Evolutionary conservation across 2,888 invertebrate species (phyloP).

Genomic region (Clunio marinus): DNA sequence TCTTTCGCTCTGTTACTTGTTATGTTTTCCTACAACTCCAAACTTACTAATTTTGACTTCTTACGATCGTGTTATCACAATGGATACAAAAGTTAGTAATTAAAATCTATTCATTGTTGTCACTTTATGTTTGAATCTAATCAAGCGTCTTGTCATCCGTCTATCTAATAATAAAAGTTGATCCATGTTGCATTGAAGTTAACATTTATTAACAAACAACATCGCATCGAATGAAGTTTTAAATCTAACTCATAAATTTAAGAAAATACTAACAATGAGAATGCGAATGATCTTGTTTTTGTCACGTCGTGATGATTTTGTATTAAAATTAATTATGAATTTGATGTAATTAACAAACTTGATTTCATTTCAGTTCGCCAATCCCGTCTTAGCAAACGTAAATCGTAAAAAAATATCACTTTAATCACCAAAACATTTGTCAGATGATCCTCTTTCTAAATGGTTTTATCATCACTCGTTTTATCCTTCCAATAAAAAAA

Average conservation of each 20-base stretch:
- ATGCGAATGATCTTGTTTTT: too few species aligned
- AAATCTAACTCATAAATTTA: conserved; percentile 2
- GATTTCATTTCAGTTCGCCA: conserved; percentile 78
- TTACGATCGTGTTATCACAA: not conserved
- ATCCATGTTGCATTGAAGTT: not conserved
- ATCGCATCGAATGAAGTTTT: not conserved
- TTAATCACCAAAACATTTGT: not conserved
- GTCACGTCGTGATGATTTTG: too few species aligned
- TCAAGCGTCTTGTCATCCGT: not conserved
- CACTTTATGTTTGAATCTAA: too few species aligned
- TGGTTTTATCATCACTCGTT: not conserved
- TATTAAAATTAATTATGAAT: too few species aligned
- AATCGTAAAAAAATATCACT: conserved; percentile 44
- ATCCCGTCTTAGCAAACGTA: conserved; percentile 77
- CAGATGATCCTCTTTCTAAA: not conserved
- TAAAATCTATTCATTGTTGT: too few species aligned
- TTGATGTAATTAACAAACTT: conserved; percentile 1
- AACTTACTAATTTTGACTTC: not conserved
- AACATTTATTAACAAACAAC: not conserved
- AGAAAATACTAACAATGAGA: too few species aligned
- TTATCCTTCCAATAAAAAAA: not conserved
- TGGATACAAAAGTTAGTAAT: conserved; percentile 22
- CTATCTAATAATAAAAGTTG: not conserved
- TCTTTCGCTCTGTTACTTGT: conserved; percentile 1
- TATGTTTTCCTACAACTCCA: conserved; percentile 22